Base-by-base conservation (phyloP, 2,888 invertebrate genomes). In the Stenolophus ochropezus region DNA sequence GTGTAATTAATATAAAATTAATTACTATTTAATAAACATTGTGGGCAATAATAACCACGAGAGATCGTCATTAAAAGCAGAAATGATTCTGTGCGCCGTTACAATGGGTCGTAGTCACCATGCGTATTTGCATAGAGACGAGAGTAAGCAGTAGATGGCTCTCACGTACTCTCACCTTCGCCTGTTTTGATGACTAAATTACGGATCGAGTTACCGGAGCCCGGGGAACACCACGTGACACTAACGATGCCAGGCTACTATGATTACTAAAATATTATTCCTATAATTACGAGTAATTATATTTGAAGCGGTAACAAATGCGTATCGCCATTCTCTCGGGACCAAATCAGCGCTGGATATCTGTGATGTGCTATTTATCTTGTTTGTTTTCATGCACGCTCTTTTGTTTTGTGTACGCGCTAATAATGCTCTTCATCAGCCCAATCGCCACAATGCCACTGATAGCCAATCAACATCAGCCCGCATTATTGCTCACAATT, bases 221-320 rank as follows among this genome's bases (percentile, higher is more conserved):
- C 75, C 16, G 25, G 75, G 75, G 75, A 75, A 51, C 42, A 69
- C 73, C 56, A 80, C 80, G 69, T 83, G 85, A 84, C 85, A 84
- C 84, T 85, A 85, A 85, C 85, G 85, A 85, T 84, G 84, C 83
- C 77, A 77, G 83, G 83, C 84, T 86, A 86, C 86, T 85, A 80
- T 80, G 71, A 85, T 86, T 87, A 86, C 87, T 87, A 87, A 87
- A 87, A 87, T 87, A 87, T 87, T 86, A 87, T 86, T 87, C 86
- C 85, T 85, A 85, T 87, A 87, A 87, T 87, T 87, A 87, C 84
- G 84, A 82, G 84, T 86, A 86, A 86, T 86, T 86, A 86, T 83
- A 83, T 84, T 84, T 85, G 86, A 86, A 61, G 61, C 86, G 85
- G 85, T 85, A 85, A 86, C 85, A 85, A 86, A 86, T 86, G 85